These are phyloP conservation scores for Drosophila suboccidentalis DNA, from an alignment of 2,888 invertebrate species.

Conservation along the genomic window DNA sequence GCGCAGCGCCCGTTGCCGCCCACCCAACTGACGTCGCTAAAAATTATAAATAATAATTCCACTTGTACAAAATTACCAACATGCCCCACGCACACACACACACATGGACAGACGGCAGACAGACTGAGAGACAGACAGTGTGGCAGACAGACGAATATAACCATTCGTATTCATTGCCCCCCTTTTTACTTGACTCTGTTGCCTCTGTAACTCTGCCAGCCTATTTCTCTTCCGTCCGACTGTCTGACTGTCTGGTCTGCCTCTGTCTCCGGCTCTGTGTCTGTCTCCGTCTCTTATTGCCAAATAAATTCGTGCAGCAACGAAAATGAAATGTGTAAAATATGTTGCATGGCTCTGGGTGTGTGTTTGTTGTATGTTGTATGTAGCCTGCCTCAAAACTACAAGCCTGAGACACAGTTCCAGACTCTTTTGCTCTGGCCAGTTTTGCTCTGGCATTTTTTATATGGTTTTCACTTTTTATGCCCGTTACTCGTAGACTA, in stretches of 20 bases:
- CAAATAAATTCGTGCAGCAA: conserved; percentile 81
- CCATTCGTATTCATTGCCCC: conserved; percentile 69
- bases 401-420: conserved; percentile 14
- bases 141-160: conserved; percentile 56
- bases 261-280: conserved; percentile 9
- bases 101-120: conserved; percentile 3
- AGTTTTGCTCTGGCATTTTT: conserved; percentile 53
- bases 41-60: conserved; percentile 81
- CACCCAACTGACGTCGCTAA: conserved; percentile 79
- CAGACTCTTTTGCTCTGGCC: conserved; percentile 12
- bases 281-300: conserved; percentile 73
- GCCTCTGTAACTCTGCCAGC: conserved; percentile 44
- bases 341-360: conserved; percentile 66
- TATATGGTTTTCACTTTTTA: conserved; percentile 49
- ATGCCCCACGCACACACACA: conserved; percentile 55
- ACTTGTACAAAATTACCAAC: conserved; percentile 80
- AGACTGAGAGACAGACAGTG: conserved; percentile 13
- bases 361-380: conserved; percentile 8
- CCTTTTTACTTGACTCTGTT: conserved; percentile 67
- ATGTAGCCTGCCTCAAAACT: conserved; percentile 21
- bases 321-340: conserved; percentile 82
- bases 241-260: conserved; percentile 17
- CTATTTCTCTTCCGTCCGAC: conserved; percentile 39
- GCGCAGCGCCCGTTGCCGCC: conserved; percentile 78
- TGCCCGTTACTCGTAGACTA: conserved; percentile 17